Evolutionary conservation across 1,140 invertebrate species (phyloP).

Genomic region (Drepana arcuata): DNA sequence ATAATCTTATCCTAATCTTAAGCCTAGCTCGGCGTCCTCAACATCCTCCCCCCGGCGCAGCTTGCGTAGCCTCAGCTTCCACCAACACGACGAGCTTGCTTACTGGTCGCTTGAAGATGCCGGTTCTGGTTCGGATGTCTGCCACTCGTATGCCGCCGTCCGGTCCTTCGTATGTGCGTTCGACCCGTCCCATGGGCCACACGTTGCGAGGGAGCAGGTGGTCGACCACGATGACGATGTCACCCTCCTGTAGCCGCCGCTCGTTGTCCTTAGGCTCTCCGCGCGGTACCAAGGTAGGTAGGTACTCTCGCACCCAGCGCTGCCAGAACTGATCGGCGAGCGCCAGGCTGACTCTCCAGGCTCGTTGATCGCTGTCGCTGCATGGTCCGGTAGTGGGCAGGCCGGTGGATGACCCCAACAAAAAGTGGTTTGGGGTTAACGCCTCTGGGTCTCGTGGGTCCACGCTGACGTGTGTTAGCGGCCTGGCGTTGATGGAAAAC

Average conservation of each 20-base stretch:
- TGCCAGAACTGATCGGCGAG: constrained; percentile 25
- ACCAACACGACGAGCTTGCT: no score
- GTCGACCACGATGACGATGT: constrained; percentile 8
- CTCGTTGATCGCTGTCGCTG: constrained; percentile 6
- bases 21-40: no score
- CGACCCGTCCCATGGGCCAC: constrained; percentile 20
- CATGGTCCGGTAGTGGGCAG: constrained; percentile 7
- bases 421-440: constrained; percentile 35
- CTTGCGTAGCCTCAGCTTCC: no score
- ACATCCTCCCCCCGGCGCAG: no score
- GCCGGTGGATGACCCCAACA: constrained; percentile 26
- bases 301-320: constrained; percentile 22
- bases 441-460: constrained; percentile 17
- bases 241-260: not conserved
- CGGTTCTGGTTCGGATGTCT: constrained; percentile 14
- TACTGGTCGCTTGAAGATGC: constrained; percentile 1
- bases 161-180: constrained; percentile 16
- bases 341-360: constrained; percentile 15
- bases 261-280: constrained; percentile 3
- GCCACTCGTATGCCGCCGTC: constrained; percentile 23
- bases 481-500: constrained; percentile 28
- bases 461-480: constrained; percentile 30
- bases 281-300: constrained; percentile 12
- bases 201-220: constrained; percentile 6
- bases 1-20: no score